Evolutionary conservation across 1,140 invertebrate species (phyloP).

Genomic region (Oryctes rhinoceros): DNA sequence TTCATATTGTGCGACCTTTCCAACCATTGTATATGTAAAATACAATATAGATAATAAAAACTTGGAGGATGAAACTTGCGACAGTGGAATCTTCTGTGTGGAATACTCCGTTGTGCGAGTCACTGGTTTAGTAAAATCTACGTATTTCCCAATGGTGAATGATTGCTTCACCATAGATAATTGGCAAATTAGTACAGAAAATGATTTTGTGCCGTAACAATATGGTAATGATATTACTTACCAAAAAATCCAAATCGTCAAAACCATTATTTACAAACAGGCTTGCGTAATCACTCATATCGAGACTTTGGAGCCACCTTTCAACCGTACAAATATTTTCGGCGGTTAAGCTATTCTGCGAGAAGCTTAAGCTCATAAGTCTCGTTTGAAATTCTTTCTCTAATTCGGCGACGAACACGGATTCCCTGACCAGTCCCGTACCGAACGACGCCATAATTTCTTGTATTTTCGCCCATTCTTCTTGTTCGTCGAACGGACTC

Average conservation of each 20-base stretch:
- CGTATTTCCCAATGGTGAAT: no score
- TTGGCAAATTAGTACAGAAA: no score
- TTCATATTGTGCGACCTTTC: no score
- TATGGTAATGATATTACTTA: slow-evolving; percentile 65
- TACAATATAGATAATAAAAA: no score
- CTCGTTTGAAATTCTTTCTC: slow-evolving; percentile 83
- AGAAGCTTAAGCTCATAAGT: slow-evolving; percentile 69
- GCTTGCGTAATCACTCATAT: slow-evolving; percentile 84
- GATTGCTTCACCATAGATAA: no score
- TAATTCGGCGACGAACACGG: slow-evolving; percentile 83
- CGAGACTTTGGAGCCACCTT: slow-evolving; percentile 81
- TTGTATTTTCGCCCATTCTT: slow-evolving; percentile 94
- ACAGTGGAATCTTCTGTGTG: no score
- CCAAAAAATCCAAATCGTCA: slow-evolving; percentile 92
- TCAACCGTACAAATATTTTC: slow-evolving; percentile 68
- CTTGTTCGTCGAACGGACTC: slow-evolving; percentile 90
- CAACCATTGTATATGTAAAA: no score
- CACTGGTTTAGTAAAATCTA: no score
- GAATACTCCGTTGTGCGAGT: no score
- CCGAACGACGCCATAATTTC: slow-evolving; percentile 94
- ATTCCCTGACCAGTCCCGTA: slow-evolving; percentile 79
- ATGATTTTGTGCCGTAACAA: no score
- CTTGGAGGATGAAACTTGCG: no score
- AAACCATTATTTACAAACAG: slow-evolving; percentile 87
- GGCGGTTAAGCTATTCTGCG: slow-evolving; percentile 58